A percentile compares a stretch with the other conserved stretches of the same genome.
Conservation (phyloP, 2,888 invertebrate genomes). For the Heliconius hortense region DNA sequence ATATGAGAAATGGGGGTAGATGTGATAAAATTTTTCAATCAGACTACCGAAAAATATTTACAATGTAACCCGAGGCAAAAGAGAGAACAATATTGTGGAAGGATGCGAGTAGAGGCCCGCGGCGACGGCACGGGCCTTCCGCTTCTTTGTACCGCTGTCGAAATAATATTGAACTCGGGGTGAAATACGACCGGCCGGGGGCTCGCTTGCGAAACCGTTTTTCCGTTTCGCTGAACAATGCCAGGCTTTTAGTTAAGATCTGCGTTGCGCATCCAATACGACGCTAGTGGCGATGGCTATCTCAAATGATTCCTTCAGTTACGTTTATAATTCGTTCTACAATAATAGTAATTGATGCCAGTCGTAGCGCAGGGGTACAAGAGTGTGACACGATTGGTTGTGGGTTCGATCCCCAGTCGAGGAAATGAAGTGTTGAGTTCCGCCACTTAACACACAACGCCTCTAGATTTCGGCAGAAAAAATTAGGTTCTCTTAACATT, state of each 20-base stretch:
- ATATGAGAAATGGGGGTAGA: conserved; percentile 66
- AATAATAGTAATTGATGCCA: background rate
- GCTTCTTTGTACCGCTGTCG: conserved; percentile 76
- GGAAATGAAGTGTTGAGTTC: too few species aligned
- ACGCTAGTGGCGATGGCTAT: conserved; percentile 51
- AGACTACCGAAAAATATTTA: conserved; percentile 79
- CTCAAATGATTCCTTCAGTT: conserved; percentile 38
- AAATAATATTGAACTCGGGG: conserved; percentile 80
- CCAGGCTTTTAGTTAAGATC: conserved; percentile 69
- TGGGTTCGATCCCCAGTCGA: too few species aligned
- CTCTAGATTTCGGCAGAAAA: too few species aligned
- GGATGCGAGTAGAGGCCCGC: conserved; percentile 71
- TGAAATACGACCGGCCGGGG: conserved; percentile 78
- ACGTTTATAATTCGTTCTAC: background rate
- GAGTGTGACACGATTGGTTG: too few species aligned
- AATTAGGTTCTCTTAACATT: too few species aligned
- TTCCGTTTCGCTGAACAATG: conserved; percentile 76
- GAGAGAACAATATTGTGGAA: conserved; percentile 78
- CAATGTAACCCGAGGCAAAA: conserved; percentile 77
- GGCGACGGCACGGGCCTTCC: conserved; percentile 72
- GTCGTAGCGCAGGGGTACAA: too few species aligned
- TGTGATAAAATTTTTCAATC: conserved; percentile 80
- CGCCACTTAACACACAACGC: too few species aligned
- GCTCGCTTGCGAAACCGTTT: conserved; percentile 74
- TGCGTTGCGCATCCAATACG: conserved; percentile 55